Base-by-base conservation (phyloP, 2,113 vertebrate genomes). In the Acanthochromis polyacanthus region DNA sequence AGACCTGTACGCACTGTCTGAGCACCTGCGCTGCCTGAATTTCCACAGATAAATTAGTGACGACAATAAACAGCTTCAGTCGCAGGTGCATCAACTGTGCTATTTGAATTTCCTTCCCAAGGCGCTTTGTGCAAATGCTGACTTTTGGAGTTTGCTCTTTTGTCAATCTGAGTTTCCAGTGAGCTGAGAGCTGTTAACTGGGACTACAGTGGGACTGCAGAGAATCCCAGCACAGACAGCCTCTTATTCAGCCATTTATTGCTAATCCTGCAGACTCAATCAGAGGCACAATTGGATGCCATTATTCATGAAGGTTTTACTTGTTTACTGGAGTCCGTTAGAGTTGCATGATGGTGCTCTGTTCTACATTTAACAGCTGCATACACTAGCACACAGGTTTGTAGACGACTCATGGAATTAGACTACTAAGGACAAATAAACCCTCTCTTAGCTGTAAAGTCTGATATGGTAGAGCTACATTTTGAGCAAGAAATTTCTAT, bases 71-170 rank as follows among this genome's bases (percentile, higher is more conserved):
- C 79, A 77, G 62, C 75, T 82, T 65, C 81, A 81, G 73, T 71
- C 38, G 82, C 88, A 93, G 90, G 82, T 91, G 90, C 86, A 71
- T 89, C 81, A 82, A 67, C 71, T 23, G 25, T 62, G 71, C 69
- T 40, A 28, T 83, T 75, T 84, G 64, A 79, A 66, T 77, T 71
- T 62, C 32, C 46, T 48, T 61, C 82, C 84, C 82, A 32, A 38
- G 83, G 65, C 53, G 0, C 66, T 59, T 22, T 43, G 64, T 70
- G 6, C 74, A 86, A 88, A 73, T 32, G 80, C 84, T 86, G 87
- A 90, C 79, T 70, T 75, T 25, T 28, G 48, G 73, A 68, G 66
- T 82, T 73, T 84, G 38, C 45, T 2, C 64, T 57, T 83, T 83
- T 80, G 71, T 85, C 88, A 82, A 72, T 86, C 65, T 60, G 74